A percentile compares a stretch with the other conserved stretches of the same genome.
Conservation (phyloP, 1,140 invertebrate species). For the Sycobia sp. region DNA sequence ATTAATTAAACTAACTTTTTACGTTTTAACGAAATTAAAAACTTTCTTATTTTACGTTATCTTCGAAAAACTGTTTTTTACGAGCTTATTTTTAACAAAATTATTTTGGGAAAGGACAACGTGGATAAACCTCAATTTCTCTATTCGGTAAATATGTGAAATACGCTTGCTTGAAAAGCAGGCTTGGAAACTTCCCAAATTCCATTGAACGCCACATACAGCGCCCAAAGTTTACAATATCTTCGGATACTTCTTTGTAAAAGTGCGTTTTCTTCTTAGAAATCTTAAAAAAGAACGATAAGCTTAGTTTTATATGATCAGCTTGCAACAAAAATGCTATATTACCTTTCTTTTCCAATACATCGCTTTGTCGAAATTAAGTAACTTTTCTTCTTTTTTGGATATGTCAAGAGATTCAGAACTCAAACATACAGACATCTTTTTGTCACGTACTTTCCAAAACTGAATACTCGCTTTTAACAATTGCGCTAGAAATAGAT, state of each 20-base stretch:
- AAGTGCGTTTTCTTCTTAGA: conserved; percentile 31
- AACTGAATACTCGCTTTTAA: too few relatives aligned
- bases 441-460: too few relatives aligned
- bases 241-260: conserved; percentile 42
- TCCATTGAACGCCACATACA: conserved; percentile 47
- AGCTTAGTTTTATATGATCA: too few relatives aligned
- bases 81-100: too few relatives aligned
- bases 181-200: conserved; percentile 46
- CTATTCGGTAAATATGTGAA: conserved; percentile 51
- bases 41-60: too few relatives aligned
- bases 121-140: conserved; percentile 40
- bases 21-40: too few relatives aligned
- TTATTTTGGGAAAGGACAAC: not conserved
- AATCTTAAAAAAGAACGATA: too few relatives aligned
- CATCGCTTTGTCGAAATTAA: conserved; percentile 7
- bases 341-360: conserved; percentile 29
- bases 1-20: too few relatives aligned
- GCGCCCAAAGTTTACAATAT: conserved; percentile 40
- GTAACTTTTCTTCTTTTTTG: not conserved
- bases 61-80: too few relatives aligned
- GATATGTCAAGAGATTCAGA: not conserved
- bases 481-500: too few relatives aligned
- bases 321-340: not conserved
- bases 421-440: too few relatives aligned
- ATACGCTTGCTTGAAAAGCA: conserved; percentile 49